Conservation (phyloP, 2,113 vertebrate genomes). For the Archocentrus centrarchus region DNA sequence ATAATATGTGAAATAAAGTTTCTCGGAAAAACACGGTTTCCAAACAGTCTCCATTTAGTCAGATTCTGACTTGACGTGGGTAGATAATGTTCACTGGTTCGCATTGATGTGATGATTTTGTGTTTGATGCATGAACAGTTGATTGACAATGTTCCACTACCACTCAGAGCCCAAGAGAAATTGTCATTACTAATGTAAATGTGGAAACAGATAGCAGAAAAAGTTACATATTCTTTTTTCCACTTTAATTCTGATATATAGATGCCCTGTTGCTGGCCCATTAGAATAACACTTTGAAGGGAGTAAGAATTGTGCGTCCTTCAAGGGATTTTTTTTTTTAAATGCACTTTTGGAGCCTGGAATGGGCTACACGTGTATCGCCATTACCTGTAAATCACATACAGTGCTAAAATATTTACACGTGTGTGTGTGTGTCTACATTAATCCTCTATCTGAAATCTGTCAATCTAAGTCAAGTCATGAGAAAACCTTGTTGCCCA, state of each 20-base stretch:
- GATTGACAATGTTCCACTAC: background rate
- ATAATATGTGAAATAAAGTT: background rate
- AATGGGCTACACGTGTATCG: background rate
- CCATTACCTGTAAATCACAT: background rate
- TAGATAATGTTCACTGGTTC: background rate
- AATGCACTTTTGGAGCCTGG: background rate
- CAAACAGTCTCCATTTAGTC: background rate
- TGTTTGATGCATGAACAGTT: background rate
- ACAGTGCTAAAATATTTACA: background rate
- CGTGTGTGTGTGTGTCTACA: background rate
- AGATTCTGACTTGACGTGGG: background rate
- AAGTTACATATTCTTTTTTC: background rate
- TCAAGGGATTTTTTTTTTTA: background rate
- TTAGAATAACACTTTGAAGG: too few species aligned
- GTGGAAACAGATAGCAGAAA: background rate
- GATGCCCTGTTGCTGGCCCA: too few species aligned
- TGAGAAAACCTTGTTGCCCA: background rate
- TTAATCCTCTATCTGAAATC: constrained; percentile 11
- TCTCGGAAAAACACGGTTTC: background rate
- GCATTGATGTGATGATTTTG: background rate
- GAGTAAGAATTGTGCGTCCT: background rate
- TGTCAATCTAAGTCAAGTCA: background rate
- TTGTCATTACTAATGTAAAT: background rate
- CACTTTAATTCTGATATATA: too few species aligned
- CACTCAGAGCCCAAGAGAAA: background rate